A percentile compares a stretch with the other conserved stretches of the same genome.
phyloP scores from a whole-genome alignment of 2,888 invertebrate genomes.

The Sylvicola cinctus region DNA sequence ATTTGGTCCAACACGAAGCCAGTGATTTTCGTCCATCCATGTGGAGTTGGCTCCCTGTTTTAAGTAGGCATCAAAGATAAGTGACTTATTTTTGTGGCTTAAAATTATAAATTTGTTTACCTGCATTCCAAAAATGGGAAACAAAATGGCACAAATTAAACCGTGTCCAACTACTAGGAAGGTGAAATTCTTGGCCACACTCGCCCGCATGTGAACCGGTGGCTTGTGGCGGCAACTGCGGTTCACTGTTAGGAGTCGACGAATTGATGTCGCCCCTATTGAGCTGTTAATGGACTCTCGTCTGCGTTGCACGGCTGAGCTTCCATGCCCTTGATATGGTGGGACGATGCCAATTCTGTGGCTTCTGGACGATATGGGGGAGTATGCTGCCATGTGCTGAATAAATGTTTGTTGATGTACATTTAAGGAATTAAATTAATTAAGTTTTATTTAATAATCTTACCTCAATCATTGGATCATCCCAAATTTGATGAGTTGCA shows the following conservation, averaged over 20 bases:
- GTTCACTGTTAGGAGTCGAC: conserved; percentile 42
- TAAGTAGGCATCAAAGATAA: background rate
- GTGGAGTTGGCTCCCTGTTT: conserved; percentile 23
- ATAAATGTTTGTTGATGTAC: background rate
- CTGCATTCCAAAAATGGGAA: conserved; percentile 19
- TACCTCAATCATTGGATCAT: conserved; percentile 25
- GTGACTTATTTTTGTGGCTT: background rate
- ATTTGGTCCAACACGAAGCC: conserved; percentile 20
- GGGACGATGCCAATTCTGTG: conserved; percentile 26
- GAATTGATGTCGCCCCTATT: conserved; percentile 55
- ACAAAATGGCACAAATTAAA: conserved; percentile 17
- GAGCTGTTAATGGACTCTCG: conserved; percentile 51
- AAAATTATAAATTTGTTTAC: too few relatives aligned
- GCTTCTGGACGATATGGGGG: conserved; percentile 35
- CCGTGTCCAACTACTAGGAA: conserved; percentile 20
- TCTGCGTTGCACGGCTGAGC: conserved; percentile 23
- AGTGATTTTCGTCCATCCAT: conserved; percentile 23
- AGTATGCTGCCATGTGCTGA: conserved; percentile 33
- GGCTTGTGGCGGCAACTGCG: conserved; percentile 24
- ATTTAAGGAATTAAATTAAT: background rate
- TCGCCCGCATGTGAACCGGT: conserved; percentile 20
- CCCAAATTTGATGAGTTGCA: conserved; percentile 22
- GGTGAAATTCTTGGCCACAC: conserved; percentile 19
- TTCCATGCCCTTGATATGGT: conserved; percentile 21
- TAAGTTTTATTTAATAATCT: conserved; percentile 6